Base-by-base conservation (phyloP, 2,888 invertebrate genomes). In the Heteromyza rotundicornis region DNA sequence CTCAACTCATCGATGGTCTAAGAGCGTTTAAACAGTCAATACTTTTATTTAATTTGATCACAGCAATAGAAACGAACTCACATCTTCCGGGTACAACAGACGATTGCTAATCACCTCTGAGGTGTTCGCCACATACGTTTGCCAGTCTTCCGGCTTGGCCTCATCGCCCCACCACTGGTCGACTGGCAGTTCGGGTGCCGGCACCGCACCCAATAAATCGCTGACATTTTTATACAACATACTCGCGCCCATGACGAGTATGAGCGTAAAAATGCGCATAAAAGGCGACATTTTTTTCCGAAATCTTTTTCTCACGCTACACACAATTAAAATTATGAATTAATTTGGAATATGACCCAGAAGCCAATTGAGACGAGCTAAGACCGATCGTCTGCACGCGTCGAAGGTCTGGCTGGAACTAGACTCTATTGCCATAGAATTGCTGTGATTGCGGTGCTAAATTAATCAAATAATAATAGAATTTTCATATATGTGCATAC, bases 1-100 rank as follows among this genome's bases (percentile, higher is more conserved):
- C 84, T 85, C 54, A 92, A 79, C 69, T 90, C 88, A 19, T 84
- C 77, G 49, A 91, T 85, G 3, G 84, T 82, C 88, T 88, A 56
- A n/a, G 0, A 57, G 59, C 50, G 3, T 12, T 49, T 49, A 49
- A 63, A 35, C 2, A 67, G 0, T 65, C n/a, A 12, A 40, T 40
- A 40, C n/a, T 27, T 7, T 27, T 27, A 27, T n/a, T n/a, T n/a
- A n/a, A n/a, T n/a, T n/a, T n/a, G n/a, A n/a, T n/a, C n/a, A n/a
- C n/a, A n/a, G n/a, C n/a, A n/a, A 40, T 40, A 40, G 14, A 40
- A 20, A 20, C 20, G 47, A 3, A 58, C 67, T 64, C 57, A 78
- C 80, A 69, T 59, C 2, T 2, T 73, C 70, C 1, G 73, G 63
- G 62, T 73, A 79, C 2, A 52, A n/a, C 1, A 79, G 59, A 8